A percentile compares a stretch with the other conserved stretches of the same genome.
Evolutionary conservation across 2,888 invertebrate genomes (phyloP).

Genomic region (Yponomeuta evonymella): DNA sequence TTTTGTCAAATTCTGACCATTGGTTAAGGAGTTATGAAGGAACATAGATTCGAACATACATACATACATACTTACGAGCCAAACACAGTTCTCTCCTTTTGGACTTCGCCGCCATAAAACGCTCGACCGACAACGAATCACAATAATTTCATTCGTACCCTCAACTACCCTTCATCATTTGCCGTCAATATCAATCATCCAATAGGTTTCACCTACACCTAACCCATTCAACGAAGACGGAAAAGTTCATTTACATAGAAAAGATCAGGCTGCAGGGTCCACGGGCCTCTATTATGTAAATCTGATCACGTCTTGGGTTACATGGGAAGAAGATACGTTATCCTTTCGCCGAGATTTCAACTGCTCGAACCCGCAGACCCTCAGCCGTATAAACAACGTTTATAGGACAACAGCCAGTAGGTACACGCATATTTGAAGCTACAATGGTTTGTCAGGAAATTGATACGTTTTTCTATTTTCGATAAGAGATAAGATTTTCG

Average conservation of each 20-base stretch:
- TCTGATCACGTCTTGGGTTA: not conserved
- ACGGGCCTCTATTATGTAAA: slow-evolving; percentile 13
- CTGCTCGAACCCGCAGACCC: slow-evolving; percentile 6
- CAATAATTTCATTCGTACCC: not conserved
- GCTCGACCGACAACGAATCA: not conserved
- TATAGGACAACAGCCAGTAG: not conserved
- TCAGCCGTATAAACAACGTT: slow-evolving; percentile 9
- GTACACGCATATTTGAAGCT: too few relatives aligned
- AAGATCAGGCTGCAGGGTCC: slow-evolving; percentile 11
- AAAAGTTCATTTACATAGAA: slow-evolving; percentile 14
- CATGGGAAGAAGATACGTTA: slow-evolving; percentile 12
- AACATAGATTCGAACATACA: too few relatives aligned
- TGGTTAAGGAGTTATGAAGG: too few relatives aligned
- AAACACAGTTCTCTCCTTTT: too few relatives aligned
- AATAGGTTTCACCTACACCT: not conserved
- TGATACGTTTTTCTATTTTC: too few relatives aligned
- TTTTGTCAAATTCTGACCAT: too few relatives aligned
- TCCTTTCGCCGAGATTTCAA: slow-evolving; percentile 10
- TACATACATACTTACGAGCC: too few relatives aligned
- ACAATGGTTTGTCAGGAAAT: too few relatives aligned
- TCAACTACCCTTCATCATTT: not conserved
- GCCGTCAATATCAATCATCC: not conserved
- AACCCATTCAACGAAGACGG: slow-evolving; percentile 10
- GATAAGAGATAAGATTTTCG: too few relatives aligned
- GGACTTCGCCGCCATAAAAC: too few relatives aligned